phyloP scores from a whole-genome alignment of 53 echinoderm and acorn worm species.

The Echinarachnius parma region DNA sequence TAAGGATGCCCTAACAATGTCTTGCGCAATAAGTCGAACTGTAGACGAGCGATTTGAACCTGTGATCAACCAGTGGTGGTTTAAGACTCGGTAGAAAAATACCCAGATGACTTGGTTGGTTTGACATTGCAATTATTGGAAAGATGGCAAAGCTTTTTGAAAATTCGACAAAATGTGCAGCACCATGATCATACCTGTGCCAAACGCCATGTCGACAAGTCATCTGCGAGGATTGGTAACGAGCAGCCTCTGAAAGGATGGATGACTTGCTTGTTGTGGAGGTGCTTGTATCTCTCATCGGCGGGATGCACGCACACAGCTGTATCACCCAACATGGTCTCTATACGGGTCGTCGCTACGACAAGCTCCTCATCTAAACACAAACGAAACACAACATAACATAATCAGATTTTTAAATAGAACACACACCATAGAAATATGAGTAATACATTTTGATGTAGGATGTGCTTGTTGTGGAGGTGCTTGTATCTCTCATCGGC shows the following conservation, averaged over 20 bases:
- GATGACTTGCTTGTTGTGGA: conserved; percentile 73
- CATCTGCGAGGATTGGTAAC: conserved; percentile 84
- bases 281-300: conserved; percentile 86
- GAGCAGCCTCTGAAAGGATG: conserved; percentile 89
- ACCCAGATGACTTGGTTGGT: too few relatives aligned
- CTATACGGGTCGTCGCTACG: conserved; percentile 94
- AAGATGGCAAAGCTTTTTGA: too few relatives aligned
- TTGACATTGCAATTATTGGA: too few relatives aligned
- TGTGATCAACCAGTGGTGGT: too few relatives aligned
- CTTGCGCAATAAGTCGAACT: too few relatives aligned
- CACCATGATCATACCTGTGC: conserved; percentile 85
- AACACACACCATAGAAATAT: too few relatives aligned
- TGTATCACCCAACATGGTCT: conserved; percentile 97
- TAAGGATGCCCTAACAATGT: too few relatives aligned
- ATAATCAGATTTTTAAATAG: neutral
- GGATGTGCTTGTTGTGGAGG: conserved; percentile 74
- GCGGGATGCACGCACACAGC: conserved; percentile 88
- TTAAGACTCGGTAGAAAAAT: too few relatives aligned
- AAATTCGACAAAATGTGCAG: too few relatives aligned
- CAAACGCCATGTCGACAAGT: conserved; percentile 90
- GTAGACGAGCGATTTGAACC: too few relatives aligned
- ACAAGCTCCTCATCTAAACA: conserved; percentile 95
- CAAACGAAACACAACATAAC: too few relatives aligned
- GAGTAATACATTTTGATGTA: too few relatives aligned
- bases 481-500: conserved; percentile 88